A percentile compares a stretch with the other conserved stretches of the same genome.
Evolutionary conservation across 2,888 invertebrate species (phyloP).

Genomic region (Leptopilina drosophilae): DNA sequence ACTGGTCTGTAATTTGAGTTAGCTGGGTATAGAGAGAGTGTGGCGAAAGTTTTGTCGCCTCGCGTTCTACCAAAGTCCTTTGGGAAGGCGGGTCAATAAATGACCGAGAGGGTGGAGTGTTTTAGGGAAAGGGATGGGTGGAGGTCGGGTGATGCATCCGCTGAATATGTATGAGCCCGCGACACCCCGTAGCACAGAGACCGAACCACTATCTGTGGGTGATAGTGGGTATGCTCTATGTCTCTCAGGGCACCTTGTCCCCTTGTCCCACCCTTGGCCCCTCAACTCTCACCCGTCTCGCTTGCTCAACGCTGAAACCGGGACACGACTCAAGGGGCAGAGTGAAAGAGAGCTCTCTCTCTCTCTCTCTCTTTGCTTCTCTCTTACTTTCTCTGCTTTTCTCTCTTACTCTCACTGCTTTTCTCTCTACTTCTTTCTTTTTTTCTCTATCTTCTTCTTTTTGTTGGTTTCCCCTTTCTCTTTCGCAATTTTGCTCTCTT

Average conservation of each 20-base stretch:
- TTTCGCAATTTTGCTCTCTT: too few species aligned
- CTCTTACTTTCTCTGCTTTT: too few species aligned
- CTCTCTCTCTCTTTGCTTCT: too few species aligned
- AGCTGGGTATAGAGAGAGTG: conserved; percentile 49
- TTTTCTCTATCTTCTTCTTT: too few species aligned
- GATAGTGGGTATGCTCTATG: conserved; percentile 75
- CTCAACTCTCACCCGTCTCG: conserved; percentile 39
- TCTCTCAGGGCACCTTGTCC: conserved; percentile 70
- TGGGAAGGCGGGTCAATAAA: conserved; percentile 70
- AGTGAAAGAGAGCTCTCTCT: conserved; percentile 45
- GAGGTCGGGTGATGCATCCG: conserved; percentile 79
- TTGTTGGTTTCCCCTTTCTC: too few species aligned
- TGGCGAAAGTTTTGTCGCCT: conserved; percentile 71
- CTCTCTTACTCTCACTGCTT: too few species aligned
- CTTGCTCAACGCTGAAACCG: conserved; percentile 50
- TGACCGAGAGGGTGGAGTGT: conserved; percentile 70
- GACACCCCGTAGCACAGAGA: conserved; percentile 74
- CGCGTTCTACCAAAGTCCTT: conserved; percentile 59
- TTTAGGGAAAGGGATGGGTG: conserved; percentile 51
- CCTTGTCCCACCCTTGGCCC: conserved; percentile 22
- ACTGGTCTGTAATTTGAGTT: conserved; percentile 75
- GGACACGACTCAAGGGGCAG: conserved; percentile 49
- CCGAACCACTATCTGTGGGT: conserved; percentile 75
- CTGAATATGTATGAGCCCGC: conserved; percentile 83
- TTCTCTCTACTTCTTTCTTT: too few species aligned